phyloP scores from a whole-genome alignment of 2,888 invertebrate genomes.

The Lycia hirtaria region DNA sequence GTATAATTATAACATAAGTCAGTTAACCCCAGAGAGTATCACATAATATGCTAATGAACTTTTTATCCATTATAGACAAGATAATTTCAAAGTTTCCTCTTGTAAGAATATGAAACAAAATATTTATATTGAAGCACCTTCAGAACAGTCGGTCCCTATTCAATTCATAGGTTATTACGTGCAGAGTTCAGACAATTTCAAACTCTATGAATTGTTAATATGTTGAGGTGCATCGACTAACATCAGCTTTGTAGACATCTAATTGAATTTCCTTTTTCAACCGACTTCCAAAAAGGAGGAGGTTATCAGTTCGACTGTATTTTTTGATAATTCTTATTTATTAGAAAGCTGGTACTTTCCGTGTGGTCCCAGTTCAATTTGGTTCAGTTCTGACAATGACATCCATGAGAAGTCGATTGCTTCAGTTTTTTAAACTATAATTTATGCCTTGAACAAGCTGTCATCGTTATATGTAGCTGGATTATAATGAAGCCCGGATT shows the following conservation, averaged over 20 bases:
- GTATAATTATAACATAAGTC: too few relatives aligned
- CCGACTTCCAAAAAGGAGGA: too few relatives aligned
- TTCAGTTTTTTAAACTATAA: too few relatives aligned
- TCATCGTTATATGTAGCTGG: too few relatives aligned
- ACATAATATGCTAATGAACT: not conserved
- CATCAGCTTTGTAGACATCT: constrained; percentile 19
- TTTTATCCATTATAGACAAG: not conserved
- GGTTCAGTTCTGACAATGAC: too few relatives aligned
- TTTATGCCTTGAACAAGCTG: too few relatives aligned
- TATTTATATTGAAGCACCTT: constrained; percentile 3
- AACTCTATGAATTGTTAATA: constrained; percentile 53
- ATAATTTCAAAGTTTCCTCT: not conserved
- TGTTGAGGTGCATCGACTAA: constrained; percentile 46
- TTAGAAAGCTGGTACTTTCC: too few relatives aligned
- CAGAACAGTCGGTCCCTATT: constrained; percentile 36
- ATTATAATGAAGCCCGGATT: too few relatives aligned
- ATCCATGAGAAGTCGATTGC: too few relatives aligned
- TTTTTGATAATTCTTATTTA: too few relatives aligned
- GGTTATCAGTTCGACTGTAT: too few relatives aligned
- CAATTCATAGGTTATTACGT: constrained; percentile 48
- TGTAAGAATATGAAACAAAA: constrained; percentile 6
- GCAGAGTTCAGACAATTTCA: constrained; percentile 51
- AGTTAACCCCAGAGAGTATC: not conserved
- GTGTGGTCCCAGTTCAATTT: too few relatives aligned
- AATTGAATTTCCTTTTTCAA: constrained; percentile 20